Base-by-base conservation (phyloP, 2,113 vertebrate genomes). In the Ploceus nigricollis region DNA sequence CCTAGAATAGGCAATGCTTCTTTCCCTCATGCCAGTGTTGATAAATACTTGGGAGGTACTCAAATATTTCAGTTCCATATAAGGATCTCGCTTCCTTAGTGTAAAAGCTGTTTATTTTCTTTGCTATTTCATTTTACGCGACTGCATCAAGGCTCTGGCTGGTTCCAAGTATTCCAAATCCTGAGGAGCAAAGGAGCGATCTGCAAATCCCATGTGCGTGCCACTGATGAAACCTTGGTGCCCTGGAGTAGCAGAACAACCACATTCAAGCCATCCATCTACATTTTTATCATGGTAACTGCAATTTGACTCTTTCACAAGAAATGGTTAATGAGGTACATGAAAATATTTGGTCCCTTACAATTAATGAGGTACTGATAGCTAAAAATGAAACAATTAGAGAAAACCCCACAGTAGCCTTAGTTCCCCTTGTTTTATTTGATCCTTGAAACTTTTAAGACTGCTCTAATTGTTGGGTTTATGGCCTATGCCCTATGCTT, bases 41-140 rank as follows among this genome's bases (percentile, higher is more conserved):
- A 90, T 83, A 92, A 96, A 90, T 88, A 86, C 82, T 86, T 83
- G 85, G 68, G 85, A 95, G 68, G 85, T 78, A 69, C 83, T 95
- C 47, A 93, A 77, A 77, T 92, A 77, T 85, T 93, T 78, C 68
- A 89, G 68, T 56, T 83, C 96, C 88, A 87, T 90, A 90, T 75
- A 96, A 81, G 82, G 86, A 56, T 27, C 79, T 75, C 1, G 77
- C 79, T 93, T 96, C 96, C 93, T 96, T 51, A 54, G 56, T 15
- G 50, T 78, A 86, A 87, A 93, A 89, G 61, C 51, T 89, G 76
- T 95, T 97, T 95, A 86, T 94, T 96, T 96, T 90, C 85, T 73
- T 94, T 71, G 92, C 69, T 82, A 35, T 94, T 95, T 86, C 37
- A 83, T 85, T 92, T 83, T 70, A 86, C 13, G 0, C 0, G 33